Conservation (phyloP, 2,113 vertebrate genomes). For the Antennarius striatus region DNA sequence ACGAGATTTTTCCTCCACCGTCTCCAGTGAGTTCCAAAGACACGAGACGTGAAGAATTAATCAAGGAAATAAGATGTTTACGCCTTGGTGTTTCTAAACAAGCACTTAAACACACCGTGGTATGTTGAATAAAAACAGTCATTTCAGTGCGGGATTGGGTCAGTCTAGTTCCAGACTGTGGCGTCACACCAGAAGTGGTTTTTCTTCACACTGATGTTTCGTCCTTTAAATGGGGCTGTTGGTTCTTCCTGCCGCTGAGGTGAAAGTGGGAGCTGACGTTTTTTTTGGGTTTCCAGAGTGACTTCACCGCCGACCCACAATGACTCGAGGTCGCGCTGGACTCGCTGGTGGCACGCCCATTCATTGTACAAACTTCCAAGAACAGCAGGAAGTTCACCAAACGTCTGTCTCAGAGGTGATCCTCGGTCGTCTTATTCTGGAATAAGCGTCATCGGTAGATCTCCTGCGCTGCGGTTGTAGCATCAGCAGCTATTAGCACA, state of each 20-base stretch:
- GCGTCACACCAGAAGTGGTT: constrained; percentile 33
- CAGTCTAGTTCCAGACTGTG: constrained; percentile 38
- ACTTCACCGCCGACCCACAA: constrained; percentile 36
- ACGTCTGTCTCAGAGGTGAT: background rate
- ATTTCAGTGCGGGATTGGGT: constrained; percentile 15
- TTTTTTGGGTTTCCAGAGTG: constrained; percentile 28
- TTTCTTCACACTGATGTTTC: constrained; percentile 5
- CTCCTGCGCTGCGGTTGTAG: constrained; percentile 8
- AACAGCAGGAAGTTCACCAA: constrained; percentile 47
- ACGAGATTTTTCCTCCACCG: too few species aligned
- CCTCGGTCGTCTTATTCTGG: constrained; percentile 10
- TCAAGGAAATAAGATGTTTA: too few species aligned
- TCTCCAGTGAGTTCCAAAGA: too few species aligned
- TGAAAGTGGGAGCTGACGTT: constrained; percentile 45
- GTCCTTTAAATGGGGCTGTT: constrained; percentile 17
- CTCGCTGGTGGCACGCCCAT: constrained; percentile 20
- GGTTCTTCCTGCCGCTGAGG: constrained; percentile 20
- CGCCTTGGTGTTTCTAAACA: too few species aligned
- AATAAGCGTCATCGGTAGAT: constrained; percentile 26
- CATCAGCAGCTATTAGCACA: constrained; percentile 27
- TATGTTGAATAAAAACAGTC: background rate
- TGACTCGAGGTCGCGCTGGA: constrained; percentile 33
- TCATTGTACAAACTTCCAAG: constrained; percentile 53
- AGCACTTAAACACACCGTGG: too few species aligned
- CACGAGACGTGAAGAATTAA: too few species aligned